Evolutionary conservation across 2,113 vertebrate genomes (phyloP), one percentile per base, ranked within the genome.

Genomic region (Vulpes ferrilata): DNA sequence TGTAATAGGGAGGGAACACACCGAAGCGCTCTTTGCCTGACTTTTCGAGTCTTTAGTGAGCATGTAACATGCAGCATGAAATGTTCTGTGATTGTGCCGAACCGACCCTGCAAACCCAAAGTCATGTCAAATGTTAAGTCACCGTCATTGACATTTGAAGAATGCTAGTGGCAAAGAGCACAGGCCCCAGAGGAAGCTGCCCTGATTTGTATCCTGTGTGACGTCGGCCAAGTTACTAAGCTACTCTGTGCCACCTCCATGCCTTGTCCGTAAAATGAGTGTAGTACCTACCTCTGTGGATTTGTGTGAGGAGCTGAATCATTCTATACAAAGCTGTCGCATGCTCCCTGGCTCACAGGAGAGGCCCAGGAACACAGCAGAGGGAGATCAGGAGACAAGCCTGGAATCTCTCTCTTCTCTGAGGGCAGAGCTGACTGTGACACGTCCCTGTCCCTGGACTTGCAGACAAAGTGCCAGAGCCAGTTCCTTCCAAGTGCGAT

Each of bases 401-500:
- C 78, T 12, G 78, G 51, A 55, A 32, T 51, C 7, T 22, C 38
- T 48, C 48, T 79, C 78, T 57, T 80, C 51, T 80, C 48, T n/a
- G 78, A 19, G 7, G 30, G 32, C n/a, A n/a, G 51, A n/a, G 30
- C 30, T n/a, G 74, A 78, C 43, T 1, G 9, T n/a, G 30, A 3
- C 19, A 2, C n/a, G 19, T 57, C 53, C 30, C 78, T n/a, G 53
- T 22, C 73, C 20, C 53, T 30, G 2, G 19, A 11, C 19, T 57
- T 11, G 48, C 48, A 53, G 48, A 80, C 78, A 3, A 22, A 57
- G 30, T 1, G 11, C 2, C 16, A 6, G 3, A 19, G 53, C 30
- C 19, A 32, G 12, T 5, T 17, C 19, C 32, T n/a, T 55, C 53
- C 32, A 0, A 2, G 5, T 0, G 10, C 19, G 5, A n/a, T 22